These are phyloP conservation scores for Myrmecobius fasciatus DNA, from an alignment of 2,113 vertebrate species.

Conservation along the genomic window DNA sequence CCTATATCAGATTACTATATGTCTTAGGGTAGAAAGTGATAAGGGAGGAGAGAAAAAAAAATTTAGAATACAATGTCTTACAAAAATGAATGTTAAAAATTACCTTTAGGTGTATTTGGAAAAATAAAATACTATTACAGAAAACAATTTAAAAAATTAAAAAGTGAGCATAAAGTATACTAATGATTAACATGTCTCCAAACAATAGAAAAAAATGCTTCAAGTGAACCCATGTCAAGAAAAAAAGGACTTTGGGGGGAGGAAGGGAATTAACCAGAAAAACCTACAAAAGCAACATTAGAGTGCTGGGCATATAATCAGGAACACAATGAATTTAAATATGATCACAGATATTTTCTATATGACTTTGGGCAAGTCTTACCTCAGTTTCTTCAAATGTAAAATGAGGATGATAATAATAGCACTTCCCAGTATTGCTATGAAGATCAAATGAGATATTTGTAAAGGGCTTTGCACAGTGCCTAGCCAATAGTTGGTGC, in stretches of 20 bases:
- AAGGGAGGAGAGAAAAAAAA: too few relatives aligned
- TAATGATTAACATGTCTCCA: background rate
- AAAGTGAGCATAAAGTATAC: background rate
- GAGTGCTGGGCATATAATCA: background rate
- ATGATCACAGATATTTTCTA: background rate
- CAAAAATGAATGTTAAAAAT: too few relatives aligned
- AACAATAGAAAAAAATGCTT: background rate
- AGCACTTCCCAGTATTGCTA: background rate
- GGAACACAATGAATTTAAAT: background rate
- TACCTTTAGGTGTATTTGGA: too few relatives aligned
- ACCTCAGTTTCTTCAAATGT: background rate
- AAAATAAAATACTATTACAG: too few relatives aligned
- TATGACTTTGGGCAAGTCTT: background rate
- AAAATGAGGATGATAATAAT: background rate
- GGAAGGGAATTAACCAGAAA: background rate
- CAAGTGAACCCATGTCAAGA: background rate
- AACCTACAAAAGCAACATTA: background rate
- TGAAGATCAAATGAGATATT: background rate
- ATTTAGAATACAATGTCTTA: too few relatives aligned
- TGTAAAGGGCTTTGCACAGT: background rate
- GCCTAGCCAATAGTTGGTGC: background rate
- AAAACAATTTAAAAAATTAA: too few relatives aligned
- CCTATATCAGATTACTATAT: too few relatives aligned
- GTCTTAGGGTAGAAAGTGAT: too few relatives aligned
- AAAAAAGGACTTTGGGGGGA: background rate